phyloP scores from a whole-genome alignment of 2,113 vertebrate species.

The Hoplias malabaricus region DNA sequence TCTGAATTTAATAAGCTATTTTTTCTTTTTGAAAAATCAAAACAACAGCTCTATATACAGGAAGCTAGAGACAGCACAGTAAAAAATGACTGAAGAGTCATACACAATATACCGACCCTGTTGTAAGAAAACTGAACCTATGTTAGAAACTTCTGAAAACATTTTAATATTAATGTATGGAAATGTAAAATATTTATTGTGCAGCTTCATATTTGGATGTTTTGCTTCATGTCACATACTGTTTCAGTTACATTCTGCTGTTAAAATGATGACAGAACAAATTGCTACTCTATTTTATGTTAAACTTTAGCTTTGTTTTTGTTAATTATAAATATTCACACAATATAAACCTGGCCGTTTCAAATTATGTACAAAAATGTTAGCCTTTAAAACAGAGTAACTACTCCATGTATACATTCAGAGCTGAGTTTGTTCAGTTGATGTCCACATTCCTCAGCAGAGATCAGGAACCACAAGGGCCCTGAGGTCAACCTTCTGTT shows the following conservation, averaged over 20 bases:
- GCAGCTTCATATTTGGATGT: neutral
- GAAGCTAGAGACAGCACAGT: neutral
- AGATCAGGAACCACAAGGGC: conserved; percentile 40
- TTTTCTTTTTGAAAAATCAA: neutral
- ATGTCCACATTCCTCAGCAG: conserved; percentile 50
- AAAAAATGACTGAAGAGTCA: neutral
- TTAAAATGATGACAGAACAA: too few relatives aligned
- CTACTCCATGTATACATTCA: neutral
- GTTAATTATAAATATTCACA: neutral
- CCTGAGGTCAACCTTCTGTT: conserved; percentile 33
- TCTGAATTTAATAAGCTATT: neutral
- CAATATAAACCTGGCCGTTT: neutral
- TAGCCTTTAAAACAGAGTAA: too few relatives aligned
- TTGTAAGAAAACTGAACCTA: too few relatives aligned
- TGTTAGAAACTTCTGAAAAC: too few relatives aligned
- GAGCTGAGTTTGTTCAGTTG: conserved; percentile 28
- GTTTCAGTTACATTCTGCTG: too few relatives aligned
- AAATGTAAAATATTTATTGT: neutral
- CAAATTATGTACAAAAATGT: neutral
- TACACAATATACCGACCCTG: neutral
- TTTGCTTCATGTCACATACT: too few relatives aligned
- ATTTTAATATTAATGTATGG: too few relatives aligned
- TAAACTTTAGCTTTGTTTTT: neutral
- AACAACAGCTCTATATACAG: too few relatives aligned
- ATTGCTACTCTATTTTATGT: too few relatives aligned